Conservation (phyloP, 2,888 invertebrate species). For the Chymomyza fuscimana region DNA sequence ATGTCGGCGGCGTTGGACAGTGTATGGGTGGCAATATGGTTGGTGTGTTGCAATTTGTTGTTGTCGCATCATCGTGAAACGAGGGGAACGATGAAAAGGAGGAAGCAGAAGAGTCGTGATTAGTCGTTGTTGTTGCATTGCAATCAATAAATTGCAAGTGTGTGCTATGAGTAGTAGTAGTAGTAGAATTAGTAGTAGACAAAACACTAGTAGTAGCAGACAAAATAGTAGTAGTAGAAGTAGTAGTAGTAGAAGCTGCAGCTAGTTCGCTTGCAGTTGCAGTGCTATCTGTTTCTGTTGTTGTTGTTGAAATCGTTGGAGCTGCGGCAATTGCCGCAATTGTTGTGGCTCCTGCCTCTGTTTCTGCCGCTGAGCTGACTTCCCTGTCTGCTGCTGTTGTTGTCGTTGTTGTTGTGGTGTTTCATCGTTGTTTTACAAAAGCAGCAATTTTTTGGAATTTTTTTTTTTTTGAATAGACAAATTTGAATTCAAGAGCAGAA, state of each 20-base stretch:
- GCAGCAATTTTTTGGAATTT: conserved; percentile 15
- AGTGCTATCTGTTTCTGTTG: conserved; percentile 70
- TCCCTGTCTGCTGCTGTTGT: conserved; percentile 35
- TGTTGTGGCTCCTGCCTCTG: conserved; percentile 29
- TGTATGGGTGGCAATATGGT: conserved; percentile 72
- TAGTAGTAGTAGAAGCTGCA: conserved; percentile 26
- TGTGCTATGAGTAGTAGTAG: conserved; percentile 67
- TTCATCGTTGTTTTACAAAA: conserved; percentile 23
- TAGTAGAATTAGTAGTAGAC: conserved; percentile 62
- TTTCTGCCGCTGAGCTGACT: background rate
- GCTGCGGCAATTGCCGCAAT: conserved; percentile 24
- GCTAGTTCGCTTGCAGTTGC: conserved; percentile 25
- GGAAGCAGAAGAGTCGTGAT: conserved; percentile 80
- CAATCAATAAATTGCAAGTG: conserved; percentile 75
- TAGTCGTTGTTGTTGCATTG: conserved; percentile 76
- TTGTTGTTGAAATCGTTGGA: conserved; percentile 75
- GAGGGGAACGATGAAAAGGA: conserved; percentile 80
- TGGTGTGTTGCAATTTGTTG: conserved; percentile 14
- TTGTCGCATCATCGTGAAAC: conserved; percentile 74
- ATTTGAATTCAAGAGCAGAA: conserved; percentile 50
- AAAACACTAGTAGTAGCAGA: conserved; percentile 48
- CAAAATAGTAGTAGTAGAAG: conserved; percentile 37
- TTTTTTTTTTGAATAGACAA: conserved; percentile 45
- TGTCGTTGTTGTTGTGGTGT: conserved; percentile 44
- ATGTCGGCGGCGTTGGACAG: conserved; percentile 69